These are phyloP conservation scores for Oryzias melastigma DNA, from an alignment of 2,113 vertebrate genomes.

Conservation along the genomic window DNA sequence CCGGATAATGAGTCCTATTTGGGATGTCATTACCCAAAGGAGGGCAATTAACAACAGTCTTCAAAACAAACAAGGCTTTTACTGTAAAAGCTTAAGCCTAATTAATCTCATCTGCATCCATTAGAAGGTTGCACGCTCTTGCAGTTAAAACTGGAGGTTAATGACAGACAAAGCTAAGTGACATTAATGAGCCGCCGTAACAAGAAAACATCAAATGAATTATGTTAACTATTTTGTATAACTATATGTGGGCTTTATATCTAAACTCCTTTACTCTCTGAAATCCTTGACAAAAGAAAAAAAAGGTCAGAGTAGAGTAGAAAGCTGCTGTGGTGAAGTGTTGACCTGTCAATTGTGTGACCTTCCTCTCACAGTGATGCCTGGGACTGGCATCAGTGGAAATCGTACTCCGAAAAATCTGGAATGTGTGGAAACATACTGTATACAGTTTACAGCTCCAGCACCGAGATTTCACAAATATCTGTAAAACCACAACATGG, in stretches of 20 bases:
- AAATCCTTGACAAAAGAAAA: no score
- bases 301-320: no score
- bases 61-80: constrained; percentile 63
- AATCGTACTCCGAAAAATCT: no score
- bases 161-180: constrained; percentile 12
- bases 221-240: constrained; percentile 19
- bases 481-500: no score
- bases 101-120: constrained; percentile 66
- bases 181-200: constrained; percentile 47
- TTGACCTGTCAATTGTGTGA: no score
- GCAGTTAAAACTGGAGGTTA: constrained; percentile 39
- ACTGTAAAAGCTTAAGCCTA: constrained; percentile 58
- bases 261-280: background rate
- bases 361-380: no score
- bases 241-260: background rate
- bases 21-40: constrained; percentile 58
- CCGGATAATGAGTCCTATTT: constrained; percentile 57
- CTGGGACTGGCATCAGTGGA: no score
- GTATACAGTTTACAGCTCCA: no score
- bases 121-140: constrained; percentile 36
- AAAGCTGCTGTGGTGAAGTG: no score
- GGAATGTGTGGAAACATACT: no score
- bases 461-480: no score
- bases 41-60: constrained; percentile 57
- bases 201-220: constrained; percentile 28